phyloP scores from a whole-genome alignment of 2,797 vertebrate genomes.

The Myiotriccus ornatus region DNA sequence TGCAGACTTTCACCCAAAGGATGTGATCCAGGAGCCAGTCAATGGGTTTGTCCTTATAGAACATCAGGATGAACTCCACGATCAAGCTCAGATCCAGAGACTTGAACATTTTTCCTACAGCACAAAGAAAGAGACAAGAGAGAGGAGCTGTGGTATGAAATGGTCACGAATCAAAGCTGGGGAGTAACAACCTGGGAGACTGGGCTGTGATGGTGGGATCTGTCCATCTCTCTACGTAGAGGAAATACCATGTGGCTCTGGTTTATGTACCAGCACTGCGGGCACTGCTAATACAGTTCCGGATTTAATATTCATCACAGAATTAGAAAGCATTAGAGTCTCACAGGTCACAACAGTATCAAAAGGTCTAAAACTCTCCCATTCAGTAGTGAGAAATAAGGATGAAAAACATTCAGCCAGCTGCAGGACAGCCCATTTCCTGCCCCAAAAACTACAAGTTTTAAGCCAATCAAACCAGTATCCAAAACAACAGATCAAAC shows the following conservation, averaged over 20 bases:
- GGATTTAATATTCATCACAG: background rate
- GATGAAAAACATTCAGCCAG: slow-evolving; percentile 29
- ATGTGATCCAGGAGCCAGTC: slow-evolving; percentile 99
- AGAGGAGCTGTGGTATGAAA: background rate
- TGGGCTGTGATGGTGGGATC: background rate
- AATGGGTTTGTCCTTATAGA: slow-evolving; percentile 98
- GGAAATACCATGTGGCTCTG: background rate
- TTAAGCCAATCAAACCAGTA: slow-evolving; percentile 35
- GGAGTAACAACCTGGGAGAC: background rate
- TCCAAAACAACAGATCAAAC: slow-evolving; percentile 56
- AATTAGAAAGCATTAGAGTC: slow-evolving; percentile 38
- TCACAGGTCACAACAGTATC: slow-evolving; percentile 20
- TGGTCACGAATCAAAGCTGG: background rate
- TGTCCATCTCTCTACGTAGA: background rate
- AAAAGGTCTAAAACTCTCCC: slow-evolving; percentile 39
- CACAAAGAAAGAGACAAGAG: background rate
- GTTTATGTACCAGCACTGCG: background rate
- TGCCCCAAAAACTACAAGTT: background rate
- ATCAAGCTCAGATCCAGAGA: slow-evolving; percentile 94
- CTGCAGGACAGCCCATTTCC: slow-evolving; percentile 44
- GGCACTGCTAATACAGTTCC: background rate
- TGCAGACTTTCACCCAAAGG: slow-evolving; percentile 99
- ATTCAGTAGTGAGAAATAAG: background rate
- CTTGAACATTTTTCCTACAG: slow-evolving; percentile 96
- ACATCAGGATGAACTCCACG: slow-evolving; percentile 98